phyloP scores from a whole-genome alignment of 2,888 invertebrate genomes.

The Kryphioiulus occultus region DNA sequence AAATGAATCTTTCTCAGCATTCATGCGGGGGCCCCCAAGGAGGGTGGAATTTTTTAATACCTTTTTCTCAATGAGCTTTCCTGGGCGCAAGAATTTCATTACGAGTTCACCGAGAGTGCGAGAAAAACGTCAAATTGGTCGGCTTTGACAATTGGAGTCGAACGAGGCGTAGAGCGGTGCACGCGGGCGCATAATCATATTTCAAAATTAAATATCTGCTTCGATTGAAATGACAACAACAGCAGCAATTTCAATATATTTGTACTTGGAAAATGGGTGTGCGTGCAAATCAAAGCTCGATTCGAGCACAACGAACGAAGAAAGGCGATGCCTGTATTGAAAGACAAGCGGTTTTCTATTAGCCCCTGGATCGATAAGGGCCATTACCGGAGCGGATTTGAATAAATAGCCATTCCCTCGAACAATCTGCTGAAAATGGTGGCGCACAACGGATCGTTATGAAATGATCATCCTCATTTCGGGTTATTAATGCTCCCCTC shows the following conservation, averaged over 20 bases:
- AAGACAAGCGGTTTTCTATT: slow-evolving; percentile 2
- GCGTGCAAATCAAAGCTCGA: neutral
- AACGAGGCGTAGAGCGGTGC: neutral
- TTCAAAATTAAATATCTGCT: slow-evolving; percentile 40
- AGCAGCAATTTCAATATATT: slow-evolving; percentile 40
- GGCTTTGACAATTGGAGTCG: neutral
- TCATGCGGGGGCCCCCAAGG: neutral
- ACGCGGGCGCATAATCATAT: slow-evolving; percentile 8
- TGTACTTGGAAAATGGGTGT: neutral
- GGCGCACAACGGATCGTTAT: neutral
- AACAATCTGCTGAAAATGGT: neutral
- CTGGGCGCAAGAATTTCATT: slow-evolving; percentile 33
- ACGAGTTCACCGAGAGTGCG: neutral
- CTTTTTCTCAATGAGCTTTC: slow-evolving; percentile 30
- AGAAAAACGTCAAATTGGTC: neutral
- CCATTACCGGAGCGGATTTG: neutral
- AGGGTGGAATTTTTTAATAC: slow-evolving; percentile 24
- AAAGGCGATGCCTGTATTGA: neutral
- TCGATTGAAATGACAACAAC: slow-evolving; percentile 36
- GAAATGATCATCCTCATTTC: neutral
- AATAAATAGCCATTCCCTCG: neutral
- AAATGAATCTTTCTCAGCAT: neutral
- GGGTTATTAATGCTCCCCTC: neutral
- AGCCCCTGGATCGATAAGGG: slow-evolving; percentile 20
- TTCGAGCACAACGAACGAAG: neutral